A percentile compares a stretch with the other conserved stretches of the same genome.
Conservation (phyloP, 2,888 invertebrate species). For the Alitta virens region DNA sequence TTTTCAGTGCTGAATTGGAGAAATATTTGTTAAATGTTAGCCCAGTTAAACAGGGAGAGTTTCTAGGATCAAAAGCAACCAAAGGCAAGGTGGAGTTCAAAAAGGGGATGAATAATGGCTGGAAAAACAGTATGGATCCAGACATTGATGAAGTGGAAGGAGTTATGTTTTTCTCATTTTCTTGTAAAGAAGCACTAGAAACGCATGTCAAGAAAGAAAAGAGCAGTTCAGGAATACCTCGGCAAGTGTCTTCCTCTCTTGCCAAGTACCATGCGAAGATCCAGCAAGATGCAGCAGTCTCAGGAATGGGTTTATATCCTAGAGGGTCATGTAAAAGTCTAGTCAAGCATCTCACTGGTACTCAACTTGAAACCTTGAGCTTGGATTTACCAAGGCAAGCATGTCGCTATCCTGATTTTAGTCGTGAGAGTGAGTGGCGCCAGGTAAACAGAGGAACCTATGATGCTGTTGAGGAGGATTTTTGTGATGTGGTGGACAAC, state of each 20-base stretch:
- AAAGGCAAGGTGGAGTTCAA: too few species aligned
- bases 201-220: conserved; percentile 34
- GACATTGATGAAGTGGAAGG: conserved; percentile 48
- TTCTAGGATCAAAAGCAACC: too few species aligned
- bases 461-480: background rate
- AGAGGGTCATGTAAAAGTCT: conserved; percentile 34
- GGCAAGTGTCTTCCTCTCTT: background rate
- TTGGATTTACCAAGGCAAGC: conserved; percentile 37
- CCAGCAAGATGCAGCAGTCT: too few species aligned
- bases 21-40: too few species aligned
- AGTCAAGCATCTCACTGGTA: conserved; percentile 34
- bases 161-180: conserved; percentile 43
- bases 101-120: too few species aligned
- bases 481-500: background rate
- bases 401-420: conserved; percentile 24
- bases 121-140: conserved; percentile 27
- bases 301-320: background rate
- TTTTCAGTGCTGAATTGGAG: too few species aligned
- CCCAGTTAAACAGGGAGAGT: too few species aligned
- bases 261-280: too few species aligned
- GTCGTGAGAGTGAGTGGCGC: background rate
- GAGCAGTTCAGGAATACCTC: background rate
- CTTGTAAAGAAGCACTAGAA: conserved; percentile 35
- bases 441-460: background rate
- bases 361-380: conserved; percentile 36